phyloP scores from a whole-genome alignment of 2,888 invertebrate genomes.

The Hybos culiciformis region DNA sequence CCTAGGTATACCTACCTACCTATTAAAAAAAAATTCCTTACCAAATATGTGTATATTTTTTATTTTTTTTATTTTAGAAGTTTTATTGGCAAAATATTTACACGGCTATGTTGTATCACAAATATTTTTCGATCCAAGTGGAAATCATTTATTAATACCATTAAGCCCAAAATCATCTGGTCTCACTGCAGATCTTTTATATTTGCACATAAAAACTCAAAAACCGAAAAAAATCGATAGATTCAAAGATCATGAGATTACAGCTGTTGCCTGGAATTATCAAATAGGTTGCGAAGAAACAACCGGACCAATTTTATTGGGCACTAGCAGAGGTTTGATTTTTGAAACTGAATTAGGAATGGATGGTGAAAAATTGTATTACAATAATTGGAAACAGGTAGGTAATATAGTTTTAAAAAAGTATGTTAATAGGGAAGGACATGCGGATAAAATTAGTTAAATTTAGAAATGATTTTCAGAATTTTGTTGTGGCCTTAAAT shows the following conservation, averaged over 20 bases:
- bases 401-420: too few species aligned
- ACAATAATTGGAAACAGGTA: constrained; percentile 79
- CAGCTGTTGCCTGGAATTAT: constrained; percentile 82
- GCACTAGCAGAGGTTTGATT: constrained; percentile 79
- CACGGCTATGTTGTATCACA: constrained; percentile 28
- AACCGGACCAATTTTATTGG: constrained; percentile 76
- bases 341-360: constrained; percentile 78
- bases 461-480: too few species aligned
- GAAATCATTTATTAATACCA: constrained; percentile 64
- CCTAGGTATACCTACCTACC: too few species aligned
- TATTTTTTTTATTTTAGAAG: constrained; percentile 19
- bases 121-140: constrained; percentile 61
- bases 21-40: neutral
- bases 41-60: neutral
- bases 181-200: constrained; percentile 58
- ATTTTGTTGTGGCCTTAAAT: too few species aligned
- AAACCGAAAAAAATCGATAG: constrained; percentile 51
- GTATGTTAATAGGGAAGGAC: too few species aligned
- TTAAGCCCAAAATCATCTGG: constrained; percentile 43
- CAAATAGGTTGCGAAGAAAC: constrained; percentile 51
- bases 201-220: constrained; percentile 60
- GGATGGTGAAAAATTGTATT: constrained; percentile 72
- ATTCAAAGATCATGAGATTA: constrained; percentile 56
- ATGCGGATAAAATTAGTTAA: too few species aligned
- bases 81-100: constrained; percentile 29